Base-by-base conservation (phyloP, 1,140 invertebrate genomes). In the Drosophila ficusphila region DNA sequence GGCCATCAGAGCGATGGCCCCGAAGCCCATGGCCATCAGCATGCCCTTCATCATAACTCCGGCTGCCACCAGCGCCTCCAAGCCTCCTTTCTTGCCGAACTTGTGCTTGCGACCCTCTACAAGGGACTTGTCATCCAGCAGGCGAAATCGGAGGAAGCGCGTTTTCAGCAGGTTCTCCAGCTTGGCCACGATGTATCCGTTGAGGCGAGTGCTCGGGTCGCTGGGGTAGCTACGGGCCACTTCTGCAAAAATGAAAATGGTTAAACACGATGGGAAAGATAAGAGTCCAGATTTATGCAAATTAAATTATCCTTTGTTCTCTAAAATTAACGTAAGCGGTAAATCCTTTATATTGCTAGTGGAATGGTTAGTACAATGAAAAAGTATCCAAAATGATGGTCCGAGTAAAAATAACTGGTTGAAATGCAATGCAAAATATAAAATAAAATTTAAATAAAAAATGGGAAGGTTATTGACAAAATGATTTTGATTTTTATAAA, bases 201-300 rank as follows among this genome's bases (percentile, higher is more conserved):
- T 95, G 14, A 97, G 83, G n/a, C 95, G 92, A 25, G 95, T 95
- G 61, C 96, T 95, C 2, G 95, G 94, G 75, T 96, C 95, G 49
- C 95, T 94, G 0, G 95, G 95, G 83, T 95, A 95, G 33, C 95
- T 94, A 52, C 95, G 93, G 0, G 95, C 95, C 1, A 96, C 85
- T 79, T 96, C 95, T 33, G 94, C 92, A 42, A 36, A 47, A 23
- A 34, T 2, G 3, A 4, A 2, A n/a, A n/a, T n/a, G n/a, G n/a
- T n/a, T n/a, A n/a, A n/a, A n/a, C n/a, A n/a, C n/a, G n/a, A n/a
- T n/a, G n/a, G n/a, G 6, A 14, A 7, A 2, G 5, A 2, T 34
- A 14, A 14, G 8, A 29, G 1, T 7, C 25, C 2, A 27, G 0
- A 7, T 27, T 7, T 7, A 27, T 27, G 1, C 2, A 6, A 6